Conservation (phyloP, 2,797 vertebrate species). For the Coendou prehensilis region DNA sequence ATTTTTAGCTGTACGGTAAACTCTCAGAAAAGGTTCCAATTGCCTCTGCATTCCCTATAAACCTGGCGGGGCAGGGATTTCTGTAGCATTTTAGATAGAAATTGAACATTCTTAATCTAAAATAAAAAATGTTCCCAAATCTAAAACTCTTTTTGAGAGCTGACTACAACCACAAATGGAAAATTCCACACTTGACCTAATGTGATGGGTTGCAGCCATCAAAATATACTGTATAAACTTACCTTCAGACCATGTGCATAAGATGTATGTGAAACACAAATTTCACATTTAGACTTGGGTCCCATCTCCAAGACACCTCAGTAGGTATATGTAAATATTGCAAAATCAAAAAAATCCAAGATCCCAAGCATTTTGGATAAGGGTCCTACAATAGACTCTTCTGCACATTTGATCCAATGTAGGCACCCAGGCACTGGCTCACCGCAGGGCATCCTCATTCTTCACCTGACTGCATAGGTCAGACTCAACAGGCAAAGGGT, state of each 20-base stretch:
- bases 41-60: fast-evolving
- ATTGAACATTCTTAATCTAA: not conserved
- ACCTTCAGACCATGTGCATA: not conserved
- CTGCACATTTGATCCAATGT: fast-evolving
- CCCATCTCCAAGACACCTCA: not conserved
- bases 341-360: not conserved
- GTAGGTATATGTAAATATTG: not conserved
- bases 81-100: not conserved
- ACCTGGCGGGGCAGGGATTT: not conserved
- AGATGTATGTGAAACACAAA: not conserved
- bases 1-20: not conserved
- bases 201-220: not conserved
- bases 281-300: not conserved
- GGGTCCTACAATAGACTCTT: not conserved
- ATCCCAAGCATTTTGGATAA: not conserved
- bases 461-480: not conserved
- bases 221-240: not conserved
- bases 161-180: not conserved
- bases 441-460: fast-evolving
- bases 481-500: not conserved
- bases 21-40: not conserved
- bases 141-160: not conserved
- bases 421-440: not conserved
- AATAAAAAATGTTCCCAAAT: not conserved
- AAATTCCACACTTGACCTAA: not conserved